These are phyloP conservation scores for Microdon myrmicae DNA, from an alignment of 2,888 invertebrate species.

Conservation along the genomic window DNA sequence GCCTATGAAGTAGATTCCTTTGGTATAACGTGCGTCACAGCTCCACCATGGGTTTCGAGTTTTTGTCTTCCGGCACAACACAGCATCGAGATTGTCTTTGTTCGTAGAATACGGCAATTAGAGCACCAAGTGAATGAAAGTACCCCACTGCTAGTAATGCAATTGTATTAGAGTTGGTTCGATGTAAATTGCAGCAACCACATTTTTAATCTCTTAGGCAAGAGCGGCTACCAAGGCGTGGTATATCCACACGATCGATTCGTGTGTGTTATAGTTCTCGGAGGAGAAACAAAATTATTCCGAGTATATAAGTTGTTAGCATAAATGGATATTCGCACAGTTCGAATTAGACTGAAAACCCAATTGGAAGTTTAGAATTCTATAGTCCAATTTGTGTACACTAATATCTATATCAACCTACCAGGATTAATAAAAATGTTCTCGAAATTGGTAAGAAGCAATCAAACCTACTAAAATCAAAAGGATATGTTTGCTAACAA, in stretches of 20 bases:
- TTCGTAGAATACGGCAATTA: constrained; percentile 45
- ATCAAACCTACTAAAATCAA: not conserved
- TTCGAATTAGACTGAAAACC: constrained; percentile 63
- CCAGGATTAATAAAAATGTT: constrained; percentile 60
- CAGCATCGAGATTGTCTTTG: constrained; percentile 20
- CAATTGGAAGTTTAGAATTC: constrained; percentile 67
- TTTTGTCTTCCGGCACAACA: constrained; percentile 46
- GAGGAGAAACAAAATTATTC: constrained; percentile 46
- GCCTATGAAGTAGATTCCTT: constrained; percentile 37
- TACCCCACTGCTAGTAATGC: constrained; percentile 25
- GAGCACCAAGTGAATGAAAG: constrained; percentile 46
- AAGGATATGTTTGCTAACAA: constrained; percentile 1
- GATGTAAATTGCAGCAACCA: constrained; percentile 50
- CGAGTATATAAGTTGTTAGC: constrained; percentile 64
- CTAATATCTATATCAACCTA: constrained; percentile 6
- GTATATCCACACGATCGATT: constrained; percentile 30
- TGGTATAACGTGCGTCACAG: constrained; percentile 16
- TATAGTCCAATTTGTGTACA: constrained; percentile 65
- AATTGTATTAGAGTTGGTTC: constrained; percentile 29
- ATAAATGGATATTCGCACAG: constrained; percentile 59
- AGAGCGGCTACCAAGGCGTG: constrained; percentile 41
- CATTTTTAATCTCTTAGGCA: constrained; percentile 51
- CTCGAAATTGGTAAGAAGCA: constrained; percentile 65
- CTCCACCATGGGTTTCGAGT: constrained; percentile 13
- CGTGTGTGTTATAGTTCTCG: constrained; percentile 43